Conservation (phyloP, 2,797 vertebrate genomes). For the Echiichthys vipera region DNA sequence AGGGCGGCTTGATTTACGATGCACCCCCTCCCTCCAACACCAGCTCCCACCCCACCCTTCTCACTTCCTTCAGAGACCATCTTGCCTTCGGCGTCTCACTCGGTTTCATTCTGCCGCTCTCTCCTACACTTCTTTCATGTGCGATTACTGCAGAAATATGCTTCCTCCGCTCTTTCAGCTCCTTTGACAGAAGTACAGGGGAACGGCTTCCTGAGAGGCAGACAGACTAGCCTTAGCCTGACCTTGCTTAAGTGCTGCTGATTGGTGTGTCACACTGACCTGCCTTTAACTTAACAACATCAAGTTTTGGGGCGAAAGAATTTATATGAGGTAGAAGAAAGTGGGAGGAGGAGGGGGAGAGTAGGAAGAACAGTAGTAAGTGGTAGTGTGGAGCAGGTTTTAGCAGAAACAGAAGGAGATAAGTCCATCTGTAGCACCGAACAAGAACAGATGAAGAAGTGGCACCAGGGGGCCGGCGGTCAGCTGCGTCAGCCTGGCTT, state of each 20-base stretch:
- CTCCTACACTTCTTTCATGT: constrained; percentile 18
- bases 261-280: constrained; percentile 68
- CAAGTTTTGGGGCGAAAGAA: constrained; percentile 51
- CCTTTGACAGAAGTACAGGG: constrained; percentile 36
- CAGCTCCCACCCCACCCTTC: constrained; percentile 65
- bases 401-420: constrained; percentile 55
- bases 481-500: constrained; percentile 72
- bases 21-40: constrained; percentile 35
- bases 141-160: constrained; percentile 40
- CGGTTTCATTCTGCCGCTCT: constrained; percentile 19
- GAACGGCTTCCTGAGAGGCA: constrained; percentile 46
- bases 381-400: constrained; percentile 42
- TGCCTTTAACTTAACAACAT: constrained; percentile 51
- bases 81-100: constrained; percentile 62
- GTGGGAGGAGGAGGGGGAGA: constrained; percentile 37
- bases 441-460: constrained; percentile 77
- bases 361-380: constrained; percentile 20
- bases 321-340: constrained; percentile 57
- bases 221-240: constrained; percentile 57
- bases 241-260: constrained; percentile 63
- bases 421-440: constrained; percentile 53
- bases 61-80: constrained; percentile 71
- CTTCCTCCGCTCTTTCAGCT: constrained; percentile 47
- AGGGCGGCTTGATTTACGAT: constrained; percentile 78
- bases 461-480: constrained; percentile 64